Conservation (phyloP, 1,140 invertebrate genomes). For the Penaeus vannamei region DNA sequence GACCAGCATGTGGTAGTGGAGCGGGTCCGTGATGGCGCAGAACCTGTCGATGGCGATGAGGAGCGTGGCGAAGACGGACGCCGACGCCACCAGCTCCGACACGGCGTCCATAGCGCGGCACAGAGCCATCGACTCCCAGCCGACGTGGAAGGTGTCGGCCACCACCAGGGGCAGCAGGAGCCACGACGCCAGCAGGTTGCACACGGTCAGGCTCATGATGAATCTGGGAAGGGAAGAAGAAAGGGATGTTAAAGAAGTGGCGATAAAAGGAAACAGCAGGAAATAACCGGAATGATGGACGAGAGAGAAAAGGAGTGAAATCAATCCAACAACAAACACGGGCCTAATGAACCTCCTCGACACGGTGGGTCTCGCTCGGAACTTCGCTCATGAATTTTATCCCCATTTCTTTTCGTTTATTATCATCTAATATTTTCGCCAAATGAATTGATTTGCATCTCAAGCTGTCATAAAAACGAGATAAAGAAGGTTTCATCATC, state of each 20-base stretch:
- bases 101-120: conserved; percentile 75
- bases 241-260: background rate
- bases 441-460: too few relatives aligned
- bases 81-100: conserved; percentile 75
- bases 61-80: conserved; percentile 81
- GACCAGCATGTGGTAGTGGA: conserved; percentile 85
- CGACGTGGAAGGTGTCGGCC: conserved; percentile 71
- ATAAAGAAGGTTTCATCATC: too few relatives aligned
- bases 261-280: background rate
- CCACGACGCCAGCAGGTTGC: conserved; percentile 78
- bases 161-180: conserved; percentile 77
- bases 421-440: too few relatives aligned
- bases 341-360: too few relatives aligned
- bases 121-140: conserved; percentile 61
- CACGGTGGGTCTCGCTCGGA: too few relatives aligned
- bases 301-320: background rate
- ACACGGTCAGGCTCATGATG: conserved; percentile 80
- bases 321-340: too few relatives aligned
- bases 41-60: conserved; percentile 90
- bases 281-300: too few relatives aligned
- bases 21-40: conserved; percentile 87
- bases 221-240: conserved; percentile 75
- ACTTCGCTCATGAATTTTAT: too few relatives aligned
- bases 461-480: too few relatives aligned
- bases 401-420: too few relatives aligned